Conservation (phyloP, 2,113 vertebrate species). For the Gallinago undulata region DNA sequence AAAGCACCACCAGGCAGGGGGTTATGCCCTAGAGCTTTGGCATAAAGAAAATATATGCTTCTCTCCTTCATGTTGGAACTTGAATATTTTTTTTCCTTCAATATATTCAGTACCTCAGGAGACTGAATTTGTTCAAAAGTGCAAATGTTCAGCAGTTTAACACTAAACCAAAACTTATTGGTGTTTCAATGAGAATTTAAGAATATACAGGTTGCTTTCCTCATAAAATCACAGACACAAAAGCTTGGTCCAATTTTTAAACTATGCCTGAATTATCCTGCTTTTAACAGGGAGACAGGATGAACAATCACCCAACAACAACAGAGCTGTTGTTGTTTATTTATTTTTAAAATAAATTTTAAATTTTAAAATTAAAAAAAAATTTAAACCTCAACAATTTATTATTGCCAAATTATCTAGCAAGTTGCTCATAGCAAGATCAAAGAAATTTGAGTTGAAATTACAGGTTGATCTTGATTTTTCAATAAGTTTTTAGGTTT, state of each 20-base stretch:
- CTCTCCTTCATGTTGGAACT: background rate
- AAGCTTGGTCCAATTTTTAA: background rate
- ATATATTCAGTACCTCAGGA: background rate
- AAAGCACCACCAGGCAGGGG: background rate
- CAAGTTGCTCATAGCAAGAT: background rate
- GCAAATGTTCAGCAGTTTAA: background rate
- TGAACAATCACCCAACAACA: background rate
- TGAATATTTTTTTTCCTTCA: background rate
- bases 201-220: background rate
- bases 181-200: background rate
- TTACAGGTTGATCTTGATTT: background rate
- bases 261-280: background rate
- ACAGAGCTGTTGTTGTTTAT: no score
- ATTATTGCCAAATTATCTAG: background rate
- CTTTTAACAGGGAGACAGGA: background rate
- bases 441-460: background rate
- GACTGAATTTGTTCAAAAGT: background rate
- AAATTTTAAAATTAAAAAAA: no score
- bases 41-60: background rate
- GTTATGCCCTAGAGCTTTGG: background rate
- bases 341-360: no score
- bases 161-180: background rate
- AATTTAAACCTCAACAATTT: no score
- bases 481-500: background rate
- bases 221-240: background rate